Conservation (phyloP, 2,797 vertebrate genomes). For the Falco biarmicus region DNA sequence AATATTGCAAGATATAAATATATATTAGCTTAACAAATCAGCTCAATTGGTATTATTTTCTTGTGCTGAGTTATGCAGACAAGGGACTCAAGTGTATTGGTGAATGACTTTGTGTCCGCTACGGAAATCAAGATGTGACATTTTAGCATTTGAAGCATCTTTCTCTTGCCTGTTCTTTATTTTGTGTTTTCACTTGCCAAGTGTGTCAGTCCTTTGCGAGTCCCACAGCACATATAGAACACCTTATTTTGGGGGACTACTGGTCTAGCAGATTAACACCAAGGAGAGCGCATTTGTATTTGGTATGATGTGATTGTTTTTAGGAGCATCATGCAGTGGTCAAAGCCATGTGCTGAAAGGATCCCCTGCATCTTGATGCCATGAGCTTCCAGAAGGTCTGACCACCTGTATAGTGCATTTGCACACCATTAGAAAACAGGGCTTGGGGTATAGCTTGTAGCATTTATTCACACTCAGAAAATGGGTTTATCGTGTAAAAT, state of each 20-base stretch:
- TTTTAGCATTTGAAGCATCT: background rate
- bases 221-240: background rate
- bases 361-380: background rate
- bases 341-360: background rate
- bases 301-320: background rate
- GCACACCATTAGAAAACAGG: background rate
- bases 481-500: background rate
- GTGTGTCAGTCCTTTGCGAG: background rate
- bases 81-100: background rate
- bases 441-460: background rate
- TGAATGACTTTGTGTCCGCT: background rate
- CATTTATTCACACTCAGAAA: background rate
- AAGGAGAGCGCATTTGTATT: fast-evolving
- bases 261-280: background rate
- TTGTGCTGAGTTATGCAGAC: background rate
- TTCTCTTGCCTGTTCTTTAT: background rate
- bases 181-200: background rate
- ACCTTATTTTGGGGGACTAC: background rate
- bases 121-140: background rate
- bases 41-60: background rate
- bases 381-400: background rate
- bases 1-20: background rate
- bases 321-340: background rate
- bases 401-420: background rate
- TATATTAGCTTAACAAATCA: background rate